A percentile compares a stretch with the other conserved stretches of the same genome.
These are phyloP conservation scores for Acrossocheilus wenchowensis DNA, from an alignment of 2,797 vertebrate species.

Conservation along the genomic window DNA sequence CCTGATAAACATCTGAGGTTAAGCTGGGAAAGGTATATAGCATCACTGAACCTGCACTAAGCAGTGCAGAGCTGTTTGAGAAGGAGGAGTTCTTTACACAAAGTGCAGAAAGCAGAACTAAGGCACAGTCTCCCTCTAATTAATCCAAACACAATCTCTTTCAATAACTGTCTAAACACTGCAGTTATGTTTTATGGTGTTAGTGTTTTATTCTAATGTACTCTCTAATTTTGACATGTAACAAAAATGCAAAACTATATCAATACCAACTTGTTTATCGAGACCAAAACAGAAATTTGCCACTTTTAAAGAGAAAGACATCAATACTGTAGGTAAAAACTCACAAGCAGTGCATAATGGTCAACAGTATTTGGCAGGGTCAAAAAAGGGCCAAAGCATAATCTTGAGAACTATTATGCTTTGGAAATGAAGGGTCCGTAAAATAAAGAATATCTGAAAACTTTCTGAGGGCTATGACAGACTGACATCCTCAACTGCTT, in stretches of 20 bases:
- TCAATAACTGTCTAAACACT: constrained; percentile 22
- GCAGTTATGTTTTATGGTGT: constrained; percentile 19
- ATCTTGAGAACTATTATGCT: neutral
- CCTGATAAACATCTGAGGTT: constrained; percentile 82
- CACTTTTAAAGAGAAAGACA: neutral
- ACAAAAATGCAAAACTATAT: neutral
- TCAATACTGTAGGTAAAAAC: neutral
- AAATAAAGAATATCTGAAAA: neutral
- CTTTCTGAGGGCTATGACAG: neutral
- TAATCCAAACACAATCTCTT: constrained; percentile 41
- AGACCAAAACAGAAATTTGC: neutral
- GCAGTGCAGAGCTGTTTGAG: constrained; percentile 77
- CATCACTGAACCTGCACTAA: constrained; percentile 75
- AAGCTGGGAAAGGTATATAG: constrained; percentile 77
- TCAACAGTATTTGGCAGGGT: neutral
- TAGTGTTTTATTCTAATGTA: constrained; percentile 14
- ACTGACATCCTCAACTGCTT: neutral
- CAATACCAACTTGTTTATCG: neutral
- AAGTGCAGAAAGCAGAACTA: constrained; percentile 76
- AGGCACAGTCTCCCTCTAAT: constrained; percentile 56
- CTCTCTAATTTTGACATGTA: neutral
- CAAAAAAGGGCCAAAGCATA: neutral
- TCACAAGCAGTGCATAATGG: neutral
- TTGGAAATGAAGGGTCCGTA: neutral
- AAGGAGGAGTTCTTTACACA: constrained; percentile 82